These are phyloP conservation scores for Xenopus petersii DNA, from an alignment of 2,797 vertebrate genomes.

Conservation along the genomic window DNA sequence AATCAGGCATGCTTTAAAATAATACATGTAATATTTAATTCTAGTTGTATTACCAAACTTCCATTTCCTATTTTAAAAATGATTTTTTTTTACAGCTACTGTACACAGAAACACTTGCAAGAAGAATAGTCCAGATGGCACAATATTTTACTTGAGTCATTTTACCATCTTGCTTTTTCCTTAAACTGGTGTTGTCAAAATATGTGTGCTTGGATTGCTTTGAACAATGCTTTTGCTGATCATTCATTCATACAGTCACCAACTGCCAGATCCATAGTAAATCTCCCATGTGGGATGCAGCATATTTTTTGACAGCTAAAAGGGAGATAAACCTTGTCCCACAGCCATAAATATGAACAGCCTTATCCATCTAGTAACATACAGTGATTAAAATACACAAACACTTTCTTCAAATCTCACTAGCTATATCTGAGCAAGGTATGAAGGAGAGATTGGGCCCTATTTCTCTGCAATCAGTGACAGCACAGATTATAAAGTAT, in stretches of 20 bases:
- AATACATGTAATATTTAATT: no score
- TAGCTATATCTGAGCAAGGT: background rate
- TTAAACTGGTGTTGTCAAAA: constrained; percentile 44
- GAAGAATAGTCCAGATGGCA: constrained; percentile 32
- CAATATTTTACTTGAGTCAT: constrained; percentile 26
- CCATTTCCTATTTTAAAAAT: no score
- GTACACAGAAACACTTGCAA: background rate
- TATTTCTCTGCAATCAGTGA: background rate
- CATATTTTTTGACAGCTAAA: constrained; percentile 28
- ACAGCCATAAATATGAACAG: constrained; percentile 31
- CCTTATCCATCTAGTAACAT: background rate
- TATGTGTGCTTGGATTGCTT: constrained; percentile 40
- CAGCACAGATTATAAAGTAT: constrained; percentile 9
- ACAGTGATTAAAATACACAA: constrained; percentile 14
- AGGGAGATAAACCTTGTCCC: constrained; percentile 24
- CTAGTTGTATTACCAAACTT: no score
- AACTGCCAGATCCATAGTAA: constrained; percentile 19
- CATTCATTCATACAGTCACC: constrained; percentile 12
- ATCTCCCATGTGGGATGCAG: constrained; percentile 23
- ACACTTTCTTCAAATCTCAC: background rate
- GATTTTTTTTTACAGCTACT: no score
- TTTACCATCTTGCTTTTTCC: constrained; percentile 40
- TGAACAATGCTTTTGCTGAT: constrained; percentile 17
- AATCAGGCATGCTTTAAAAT: no score
- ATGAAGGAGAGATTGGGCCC: background rate